Conservation (phyloP, 2,888 invertebrate species). For the Chrysopilus asiliformis region DNA sequence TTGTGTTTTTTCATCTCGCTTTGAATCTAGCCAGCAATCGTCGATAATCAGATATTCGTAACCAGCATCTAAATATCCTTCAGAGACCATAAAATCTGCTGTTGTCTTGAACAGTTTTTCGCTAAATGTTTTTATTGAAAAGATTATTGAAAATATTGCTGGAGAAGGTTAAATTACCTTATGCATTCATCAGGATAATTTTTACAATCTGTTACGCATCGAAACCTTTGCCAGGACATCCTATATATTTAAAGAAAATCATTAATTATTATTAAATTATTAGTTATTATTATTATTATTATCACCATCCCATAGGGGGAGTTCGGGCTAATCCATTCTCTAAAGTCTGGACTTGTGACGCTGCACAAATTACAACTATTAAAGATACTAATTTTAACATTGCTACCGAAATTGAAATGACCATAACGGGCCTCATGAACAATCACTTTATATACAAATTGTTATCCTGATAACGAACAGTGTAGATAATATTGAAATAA, state of each 20-base stretch:
- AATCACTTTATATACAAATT: too few species aligned
- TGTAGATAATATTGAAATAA: too few species aligned
- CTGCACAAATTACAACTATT: too few species aligned
- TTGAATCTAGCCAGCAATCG: slow-evolving; percentile 61
- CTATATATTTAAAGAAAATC: too few species aligned
- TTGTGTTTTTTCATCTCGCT: slow-evolving; percentile 42
- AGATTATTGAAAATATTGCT: background rate
- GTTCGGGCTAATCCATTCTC: slow-evolving; percentile 48
- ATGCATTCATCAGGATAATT: slow-evolving; percentile 48
- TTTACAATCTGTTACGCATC: slow-evolving; percentile 47
- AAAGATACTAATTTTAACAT: too few species aligned
- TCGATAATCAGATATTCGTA: slow-evolving; percentile 62
- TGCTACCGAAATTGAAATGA: too few species aligned
- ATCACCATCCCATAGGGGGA: slow-evolving; percentile 62
- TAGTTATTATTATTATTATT: too few species aligned
- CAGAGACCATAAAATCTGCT: slow-evolving; percentile 47
- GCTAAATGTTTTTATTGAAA: slow-evolving; percentile 38
- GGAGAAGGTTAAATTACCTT: slow-evolving; percentile 33
- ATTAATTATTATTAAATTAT: too few species aligned
- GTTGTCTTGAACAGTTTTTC: slow-evolving; percentile 47
- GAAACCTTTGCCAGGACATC: slow-evolving; percentile 51
- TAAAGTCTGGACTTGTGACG: slow-evolving; percentile 22
- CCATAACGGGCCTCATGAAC: too few species aligned
- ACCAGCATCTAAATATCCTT: slow-evolving; percentile 56
- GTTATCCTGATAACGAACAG: too few species aligned